Conservation (phyloP, 2,888 invertebrate genomes). For the Nebria brevicollis region DNA sequence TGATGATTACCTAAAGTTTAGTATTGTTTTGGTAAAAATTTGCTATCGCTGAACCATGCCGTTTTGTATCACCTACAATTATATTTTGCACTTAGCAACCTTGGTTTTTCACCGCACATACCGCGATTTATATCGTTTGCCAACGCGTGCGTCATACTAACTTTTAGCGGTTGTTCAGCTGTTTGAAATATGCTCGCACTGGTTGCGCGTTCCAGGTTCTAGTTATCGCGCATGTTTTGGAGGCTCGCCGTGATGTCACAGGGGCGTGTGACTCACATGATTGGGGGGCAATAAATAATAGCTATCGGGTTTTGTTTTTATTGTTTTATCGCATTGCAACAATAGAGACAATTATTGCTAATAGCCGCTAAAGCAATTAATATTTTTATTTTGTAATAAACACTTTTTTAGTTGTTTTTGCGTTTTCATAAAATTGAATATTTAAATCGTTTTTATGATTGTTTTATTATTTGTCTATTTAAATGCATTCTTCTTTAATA, state of each 20-base stretch:
- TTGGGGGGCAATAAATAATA: neutral
- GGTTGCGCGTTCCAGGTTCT: neutral
- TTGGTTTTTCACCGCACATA: neutral
- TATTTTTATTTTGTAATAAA: neutral
- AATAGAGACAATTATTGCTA: no score
- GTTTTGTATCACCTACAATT: neutral
- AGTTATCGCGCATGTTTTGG: neutral
- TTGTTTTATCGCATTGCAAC: no score
- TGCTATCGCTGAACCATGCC: no score
- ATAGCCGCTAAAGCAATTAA: neutral
- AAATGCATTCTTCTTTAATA: neutral
- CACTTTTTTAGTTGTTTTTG: neutral
- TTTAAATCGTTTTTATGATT: no score
- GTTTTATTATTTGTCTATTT: neutral
- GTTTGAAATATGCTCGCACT: neutral
- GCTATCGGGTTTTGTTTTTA: no score
- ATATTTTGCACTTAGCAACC: neutral
- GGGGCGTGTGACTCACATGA: conserved; percentile 15
- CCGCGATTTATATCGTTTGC: neutral
- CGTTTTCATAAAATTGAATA: neutral
- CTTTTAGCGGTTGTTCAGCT: neutral
- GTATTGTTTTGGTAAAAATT: no score
- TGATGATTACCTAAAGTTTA: no score
- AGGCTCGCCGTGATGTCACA: conserved; percentile 16
- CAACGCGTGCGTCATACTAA: neutral